phyloP scores from a whole-genome alignment of 2,797 vertebrate species.

The Smutsia gigantea region DNA sequence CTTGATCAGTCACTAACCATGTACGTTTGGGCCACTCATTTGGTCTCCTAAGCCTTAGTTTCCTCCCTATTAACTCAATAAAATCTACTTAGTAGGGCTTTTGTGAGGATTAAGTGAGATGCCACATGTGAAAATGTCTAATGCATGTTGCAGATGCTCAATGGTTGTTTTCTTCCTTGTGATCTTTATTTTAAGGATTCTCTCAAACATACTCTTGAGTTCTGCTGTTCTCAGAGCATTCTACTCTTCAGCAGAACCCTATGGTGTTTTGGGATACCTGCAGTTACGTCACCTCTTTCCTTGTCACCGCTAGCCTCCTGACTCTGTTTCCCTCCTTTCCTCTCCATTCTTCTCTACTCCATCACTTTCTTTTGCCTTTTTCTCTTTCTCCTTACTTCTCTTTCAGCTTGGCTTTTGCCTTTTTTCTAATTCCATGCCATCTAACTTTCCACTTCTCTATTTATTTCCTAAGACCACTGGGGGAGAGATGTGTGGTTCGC shows the following conservation, averaged over 20 bases:
- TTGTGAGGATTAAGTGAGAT: not conserved
- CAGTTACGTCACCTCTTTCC: not conserved
- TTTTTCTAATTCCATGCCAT: not conserved
- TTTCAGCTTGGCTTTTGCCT: not conserved
- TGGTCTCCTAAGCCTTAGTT: slow-evolving; percentile 36
- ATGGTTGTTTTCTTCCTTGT: not conserved
- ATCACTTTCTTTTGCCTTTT: not conserved
- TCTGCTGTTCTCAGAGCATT: not conserved
- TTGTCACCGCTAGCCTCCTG: too few relatives aligned
- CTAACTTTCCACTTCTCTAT: not conserved
- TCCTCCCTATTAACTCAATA: not conserved
- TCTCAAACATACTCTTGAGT: not conserved
- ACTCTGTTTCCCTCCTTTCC: not conserved
- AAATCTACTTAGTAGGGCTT: not conserved
- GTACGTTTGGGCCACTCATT: not conserved
- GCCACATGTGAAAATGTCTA: not conserved
- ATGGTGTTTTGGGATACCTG: not conserved
- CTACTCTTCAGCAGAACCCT: not conserved
- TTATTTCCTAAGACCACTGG: not conserved
- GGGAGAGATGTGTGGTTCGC: not conserved
- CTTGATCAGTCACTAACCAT: not conserved
- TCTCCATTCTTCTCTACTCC: not conserved
- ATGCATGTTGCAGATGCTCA: not conserved
- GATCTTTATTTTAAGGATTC: not conserved
- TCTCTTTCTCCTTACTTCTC: not conserved